phyloP scores from a whole-genome alignment of 2,113 vertebrate species.

The Oreochromis tanganicae region DNA sequence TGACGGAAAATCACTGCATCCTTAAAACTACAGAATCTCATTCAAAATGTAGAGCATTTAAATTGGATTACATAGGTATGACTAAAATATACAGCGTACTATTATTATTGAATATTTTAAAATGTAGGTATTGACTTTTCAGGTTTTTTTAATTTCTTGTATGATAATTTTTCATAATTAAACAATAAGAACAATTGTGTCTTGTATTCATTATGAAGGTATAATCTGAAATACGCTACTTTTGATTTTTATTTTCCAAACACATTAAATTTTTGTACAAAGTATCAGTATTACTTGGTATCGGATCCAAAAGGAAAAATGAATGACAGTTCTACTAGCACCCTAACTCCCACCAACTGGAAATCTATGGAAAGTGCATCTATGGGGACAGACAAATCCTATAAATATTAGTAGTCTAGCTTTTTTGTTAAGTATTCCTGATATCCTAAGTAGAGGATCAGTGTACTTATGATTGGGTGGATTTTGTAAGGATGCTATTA shows the following conservation, averaged over 20 bases:
- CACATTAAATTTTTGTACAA: not conserved
- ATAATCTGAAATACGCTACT: not conserved
- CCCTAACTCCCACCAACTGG: no score
- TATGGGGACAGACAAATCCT: not conserved
- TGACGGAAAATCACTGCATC: not conserved
- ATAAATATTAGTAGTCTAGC: not conserved
- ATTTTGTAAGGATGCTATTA: not conserved
- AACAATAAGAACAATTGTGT: not conserved
- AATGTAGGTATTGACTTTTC: not conserved
- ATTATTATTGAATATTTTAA: not conserved
- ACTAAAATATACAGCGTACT: fast-evolving
- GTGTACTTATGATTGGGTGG: not conserved
- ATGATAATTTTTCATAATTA: not conserved
- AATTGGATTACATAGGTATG: fast-evolving
- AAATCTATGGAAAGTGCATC: no score
- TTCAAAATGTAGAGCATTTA: not conserved
- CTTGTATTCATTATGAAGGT: not conserved
- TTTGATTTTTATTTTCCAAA: not conserved
- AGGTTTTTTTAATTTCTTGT: not conserved
- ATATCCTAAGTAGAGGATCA: not conserved
- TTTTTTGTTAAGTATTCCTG: no score
- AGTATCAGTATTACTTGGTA: not conserved
- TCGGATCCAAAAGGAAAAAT: no score
- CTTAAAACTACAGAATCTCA: not conserved
- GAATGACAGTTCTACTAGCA: no score